A percentile compares a stretch with the other conserved stretches of the same genome.
These are phyloP conservation scores for Amblyopsis hoosieri DNA, from an alignment of 2,797 vertebrate genomes.

Conservation along the genomic window DNA sequence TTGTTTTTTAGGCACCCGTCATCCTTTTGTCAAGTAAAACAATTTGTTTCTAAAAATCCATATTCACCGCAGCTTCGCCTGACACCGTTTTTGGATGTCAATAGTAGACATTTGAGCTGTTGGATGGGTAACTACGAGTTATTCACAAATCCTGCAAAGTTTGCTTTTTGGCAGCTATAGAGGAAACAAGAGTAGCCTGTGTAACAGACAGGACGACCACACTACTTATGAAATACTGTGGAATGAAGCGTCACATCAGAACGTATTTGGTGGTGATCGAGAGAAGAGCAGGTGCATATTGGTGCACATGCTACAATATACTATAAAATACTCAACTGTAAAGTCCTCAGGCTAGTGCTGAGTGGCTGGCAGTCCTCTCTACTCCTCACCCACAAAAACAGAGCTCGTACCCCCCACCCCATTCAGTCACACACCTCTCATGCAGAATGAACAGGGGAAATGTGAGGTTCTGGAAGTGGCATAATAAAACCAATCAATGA, in stretches of 20 bases:
- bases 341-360: too few species aligned
- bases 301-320: too few species aligned
- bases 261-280: not conserved
- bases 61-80: constrained; percentile 29
- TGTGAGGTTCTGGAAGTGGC: too few species aligned
- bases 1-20: constrained; percentile 27
- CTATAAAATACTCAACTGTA: too few species aligned
- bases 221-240: not conserved
- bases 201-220: not conserved
- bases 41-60: constrained; percentile 36
- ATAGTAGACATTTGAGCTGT: constrained; percentile 25
- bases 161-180: constrained; percentile 23
- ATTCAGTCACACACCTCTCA: too few species aligned
- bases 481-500: too few species aligned
- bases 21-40: constrained; percentile 39
- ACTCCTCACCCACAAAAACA: not conserved
- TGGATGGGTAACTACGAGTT: constrained; percentile 8
- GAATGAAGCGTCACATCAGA: not conserved
- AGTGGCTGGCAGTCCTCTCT: too few species aligned
- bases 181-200: constrained; percentile 18
- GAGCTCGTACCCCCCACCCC: too few species aligned
- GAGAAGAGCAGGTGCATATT: constrained; percentile 14
- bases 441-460: too few species aligned
- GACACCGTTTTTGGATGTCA: constrained; percentile 24
- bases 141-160: constrained; percentile 20